Evolutionary conservation across 2,113 vertebrate species (phyloP).

Genomic region (Sakesphorus luctuosus): DNA sequence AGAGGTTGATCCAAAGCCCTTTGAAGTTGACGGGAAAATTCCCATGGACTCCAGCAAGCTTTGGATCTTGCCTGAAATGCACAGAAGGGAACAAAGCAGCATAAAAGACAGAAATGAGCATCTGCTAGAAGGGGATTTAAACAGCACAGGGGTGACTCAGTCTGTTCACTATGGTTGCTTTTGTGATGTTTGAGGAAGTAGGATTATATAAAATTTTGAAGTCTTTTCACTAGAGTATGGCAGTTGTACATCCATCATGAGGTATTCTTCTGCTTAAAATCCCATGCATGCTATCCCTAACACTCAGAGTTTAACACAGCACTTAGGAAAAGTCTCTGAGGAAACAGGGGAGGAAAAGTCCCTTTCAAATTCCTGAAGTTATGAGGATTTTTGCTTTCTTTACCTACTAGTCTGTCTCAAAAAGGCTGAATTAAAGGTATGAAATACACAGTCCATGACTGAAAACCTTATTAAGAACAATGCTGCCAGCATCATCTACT

Average conservation of each 20-base stretch:
- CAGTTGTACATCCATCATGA: not conserved
- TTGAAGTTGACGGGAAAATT: constrained; percentile 31
- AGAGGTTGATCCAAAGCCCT: constrained; percentile 25
- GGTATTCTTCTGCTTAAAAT: not conserved
- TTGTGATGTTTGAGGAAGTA: not conserved
- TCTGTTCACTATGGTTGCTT: not conserved
- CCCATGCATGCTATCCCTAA: not conserved
- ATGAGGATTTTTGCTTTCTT: not conserved
- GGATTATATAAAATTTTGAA: not conserved
- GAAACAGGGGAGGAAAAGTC: not conserved
- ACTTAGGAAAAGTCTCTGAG: not conserved
- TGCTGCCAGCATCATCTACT: constrained; percentile 6
- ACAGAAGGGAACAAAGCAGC: not conserved
- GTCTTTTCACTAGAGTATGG: not conserved
- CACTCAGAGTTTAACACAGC: not conserved
- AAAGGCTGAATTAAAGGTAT: not conserved
- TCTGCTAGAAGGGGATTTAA: not conserved
- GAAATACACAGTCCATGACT: not conserved
- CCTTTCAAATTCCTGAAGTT: not conserved
- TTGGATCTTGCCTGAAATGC: not conserved
- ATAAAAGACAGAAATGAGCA: not conserved
- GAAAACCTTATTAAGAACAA: constrained; percentile 29
- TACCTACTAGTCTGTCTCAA: not conserved
- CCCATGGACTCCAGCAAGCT: not conserved
- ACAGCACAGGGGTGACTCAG: not conserved